These are phyloP conservation scores for Eueides isabella DNA, from an alignment of 1,140 invertebrate species.

Conservation along the genomic window DNA sequence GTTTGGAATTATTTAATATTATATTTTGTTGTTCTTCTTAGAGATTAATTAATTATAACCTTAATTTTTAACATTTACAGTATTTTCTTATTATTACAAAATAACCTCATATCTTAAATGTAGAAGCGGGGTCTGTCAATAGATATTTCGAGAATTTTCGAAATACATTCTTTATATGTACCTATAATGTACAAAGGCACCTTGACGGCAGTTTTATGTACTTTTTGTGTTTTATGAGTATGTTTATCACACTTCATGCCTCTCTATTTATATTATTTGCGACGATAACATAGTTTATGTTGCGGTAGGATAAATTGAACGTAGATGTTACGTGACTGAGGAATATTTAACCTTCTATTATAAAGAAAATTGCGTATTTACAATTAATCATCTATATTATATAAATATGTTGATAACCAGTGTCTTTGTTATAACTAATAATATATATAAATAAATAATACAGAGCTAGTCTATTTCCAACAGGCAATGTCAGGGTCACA, in stretches of 20 bases:
- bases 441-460: neutral
- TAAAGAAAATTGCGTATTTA: neutral
- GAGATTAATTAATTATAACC: no score
- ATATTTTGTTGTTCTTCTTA: neutral
- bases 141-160: constrained; percentile 60
- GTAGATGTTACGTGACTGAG: neutral
- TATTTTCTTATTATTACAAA: no score
- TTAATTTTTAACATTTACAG: no score
- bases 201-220: constrained; percentile 53
- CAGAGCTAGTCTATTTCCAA: neutral
- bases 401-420: neutral
- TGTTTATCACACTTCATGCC: constrained; percentile 27
- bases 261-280: constrained; percentile 17
- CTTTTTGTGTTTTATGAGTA: constrained; percentile 35
- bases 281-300: constrained; percentile 15
- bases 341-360: neutral
- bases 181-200: constrained; percentile 61
- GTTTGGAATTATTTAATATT: constrained; percentile 23
- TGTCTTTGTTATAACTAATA: neutral
- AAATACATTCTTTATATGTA: constrained; percentile 37
- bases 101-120: neutral
- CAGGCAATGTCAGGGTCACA: constrained; percentile 35
- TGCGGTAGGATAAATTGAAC: constrained; percentile 23
- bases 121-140: constrained; percentile 39
- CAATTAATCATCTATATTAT: neutral